Evolutionary conservation across 37 sponge, comb jelly and placozoan genomes (phyloP).

Genomic region (Dysidea cf. avara): DNA sequence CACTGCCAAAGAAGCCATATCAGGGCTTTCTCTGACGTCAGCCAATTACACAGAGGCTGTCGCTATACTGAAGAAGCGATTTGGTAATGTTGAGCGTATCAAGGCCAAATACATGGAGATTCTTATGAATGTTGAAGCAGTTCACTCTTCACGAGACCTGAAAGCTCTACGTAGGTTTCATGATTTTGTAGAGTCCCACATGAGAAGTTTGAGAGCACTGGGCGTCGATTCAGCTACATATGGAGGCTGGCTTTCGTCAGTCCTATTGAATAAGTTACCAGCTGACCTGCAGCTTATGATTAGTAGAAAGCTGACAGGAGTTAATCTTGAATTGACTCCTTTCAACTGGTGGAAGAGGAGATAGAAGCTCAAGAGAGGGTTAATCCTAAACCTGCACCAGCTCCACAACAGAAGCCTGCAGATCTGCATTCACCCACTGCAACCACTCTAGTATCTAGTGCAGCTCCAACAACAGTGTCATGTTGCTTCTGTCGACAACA

Average conservation of each 20-base stretch:
- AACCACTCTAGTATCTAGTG: no score
- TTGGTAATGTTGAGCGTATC: not conserved
- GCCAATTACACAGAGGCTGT: not conserved
- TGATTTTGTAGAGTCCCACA: not conserved
- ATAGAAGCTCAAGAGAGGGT: no score
- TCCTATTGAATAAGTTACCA: not conserved
- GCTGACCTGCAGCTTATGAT: not conserved
- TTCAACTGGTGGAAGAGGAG: no score
- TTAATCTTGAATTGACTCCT: no score
- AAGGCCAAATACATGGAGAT: not conserved
- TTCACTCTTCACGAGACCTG: not conserved
- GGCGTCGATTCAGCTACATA: not conserved
- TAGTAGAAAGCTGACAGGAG: constrained; percentile 2
- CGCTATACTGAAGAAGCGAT: not conserved
- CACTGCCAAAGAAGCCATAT: not conserved
- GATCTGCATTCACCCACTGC: no score
- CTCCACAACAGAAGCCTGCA: no score
- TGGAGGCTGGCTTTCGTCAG: not conserved
- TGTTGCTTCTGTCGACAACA: constrained; percentile 27
- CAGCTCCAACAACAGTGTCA: not conserved
- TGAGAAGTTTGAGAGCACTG: not conserved
- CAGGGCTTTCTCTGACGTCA: not conserved
- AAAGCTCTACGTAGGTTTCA: not conserved
- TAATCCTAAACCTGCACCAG: no score
- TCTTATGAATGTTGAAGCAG: no score